Evolutionary conservation across 2,113 vertebrate species (phyloP).

Genomic region (Zootoca vivipara): DNA sequence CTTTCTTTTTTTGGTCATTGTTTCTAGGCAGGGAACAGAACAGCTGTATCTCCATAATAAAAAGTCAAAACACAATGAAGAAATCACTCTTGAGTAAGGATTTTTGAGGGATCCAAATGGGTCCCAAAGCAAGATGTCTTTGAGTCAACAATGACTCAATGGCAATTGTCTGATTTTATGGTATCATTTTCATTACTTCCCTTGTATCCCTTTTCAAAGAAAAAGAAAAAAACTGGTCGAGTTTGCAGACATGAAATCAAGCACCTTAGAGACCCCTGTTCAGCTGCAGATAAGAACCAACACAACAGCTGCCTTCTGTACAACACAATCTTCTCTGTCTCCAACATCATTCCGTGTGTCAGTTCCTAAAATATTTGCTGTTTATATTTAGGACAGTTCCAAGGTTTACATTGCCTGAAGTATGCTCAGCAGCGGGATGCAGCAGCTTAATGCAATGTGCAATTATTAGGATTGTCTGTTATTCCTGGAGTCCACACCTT

Average conservation of each 20-base stretch:
- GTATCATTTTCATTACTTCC: background rate
- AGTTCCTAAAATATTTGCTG: background rate
- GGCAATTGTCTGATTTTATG: background rate
- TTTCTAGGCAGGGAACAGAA: background rate
- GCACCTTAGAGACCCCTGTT: background rate
- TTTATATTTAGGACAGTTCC: background rate
- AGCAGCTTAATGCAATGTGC: background rate
- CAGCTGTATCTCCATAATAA: constrained; percentile 5
- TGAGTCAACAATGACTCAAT: background rate
- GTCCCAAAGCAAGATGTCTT: background rate
- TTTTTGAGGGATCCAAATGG: background rate
- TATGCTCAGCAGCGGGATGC: background rate
- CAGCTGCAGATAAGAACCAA: background rate
- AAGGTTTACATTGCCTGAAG: background rate
- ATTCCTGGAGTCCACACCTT: background rate
- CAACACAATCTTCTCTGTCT: background rate
- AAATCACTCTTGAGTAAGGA: background rate
- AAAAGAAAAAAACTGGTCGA: background rate
- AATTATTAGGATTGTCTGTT: background rate
- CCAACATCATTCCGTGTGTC: background rate
- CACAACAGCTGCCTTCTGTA: background rate
- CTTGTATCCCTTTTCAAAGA: background rate
- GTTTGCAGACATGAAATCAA: background rate
- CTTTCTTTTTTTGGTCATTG: background rate
- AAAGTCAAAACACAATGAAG: constrained; percentile 1